Base-by-base conservation (phyloP, 1,140 invertebrate species). In the Pomacea maculata region DNA sequence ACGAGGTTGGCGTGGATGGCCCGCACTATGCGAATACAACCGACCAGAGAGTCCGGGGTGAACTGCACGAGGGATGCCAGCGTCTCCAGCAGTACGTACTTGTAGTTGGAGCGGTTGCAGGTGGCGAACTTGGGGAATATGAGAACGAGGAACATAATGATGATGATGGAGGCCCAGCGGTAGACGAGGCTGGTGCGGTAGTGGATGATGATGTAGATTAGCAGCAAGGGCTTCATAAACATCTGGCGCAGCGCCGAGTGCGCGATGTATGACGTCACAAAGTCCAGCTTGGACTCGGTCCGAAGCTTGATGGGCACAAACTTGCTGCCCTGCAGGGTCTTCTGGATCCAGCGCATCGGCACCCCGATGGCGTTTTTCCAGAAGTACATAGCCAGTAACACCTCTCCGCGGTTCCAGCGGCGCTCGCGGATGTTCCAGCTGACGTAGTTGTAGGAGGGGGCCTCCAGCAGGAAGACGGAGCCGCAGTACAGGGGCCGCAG, bases 11-110 rank as follows among this genome's bases (percentile, higher is more conserved):
- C 87, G 52, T 84, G 80, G 14, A 89, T 73, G 15, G 88, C 87
- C n/a, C 84, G 83, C 10, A 86, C 19, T 14, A 90, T 85, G 17
- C 89, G 84, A 1, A 88, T 83, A 71, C 84, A 85, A 10, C 89
- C 89, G 75, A 90, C 88, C 73, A 90, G 79, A 1, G 87, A 87
- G 80, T 90, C 89, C 15, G 89, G 87, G 55, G 89, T 89, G 71
- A 88, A 89, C 80, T 90, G 89, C 29, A 88, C 77, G 55, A 88
- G 85, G 52, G 89, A 90, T 14, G 87, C 87, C 25, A 89, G 14
- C 9, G 88, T 85, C 77, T 90, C 89, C 8, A 89, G 82, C 0
- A 88, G 25, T 7, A 90, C 85, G 63, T 83, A 85, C 75, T 87
- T 85, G 73, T 86, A 86, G 81, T 89, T 89, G 63, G 84, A 71